Conservation (phyloP, 2,113 vertebrate species). For the Gadus macrocephalus region DNA sequence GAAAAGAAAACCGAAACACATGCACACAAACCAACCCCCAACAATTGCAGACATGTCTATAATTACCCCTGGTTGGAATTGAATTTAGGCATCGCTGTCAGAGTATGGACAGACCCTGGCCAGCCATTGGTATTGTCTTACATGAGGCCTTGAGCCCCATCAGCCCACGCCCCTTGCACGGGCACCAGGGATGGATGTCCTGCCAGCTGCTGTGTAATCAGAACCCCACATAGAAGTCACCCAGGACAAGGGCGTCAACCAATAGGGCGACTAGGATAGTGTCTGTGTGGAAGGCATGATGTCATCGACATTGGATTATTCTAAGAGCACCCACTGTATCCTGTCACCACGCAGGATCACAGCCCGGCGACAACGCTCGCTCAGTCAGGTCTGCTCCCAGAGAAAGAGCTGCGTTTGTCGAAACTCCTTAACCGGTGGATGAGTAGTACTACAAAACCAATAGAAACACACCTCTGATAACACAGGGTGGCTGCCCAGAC, state of each 20-base stretch:
- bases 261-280: background rate
- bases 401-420: too few species aligned
- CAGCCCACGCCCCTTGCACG: slow-evolving; percentile 7
- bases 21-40: background rate
- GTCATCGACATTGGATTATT: too few species aligned
- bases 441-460: too few species aligned
- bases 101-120: slow-evolving; percentile 27
- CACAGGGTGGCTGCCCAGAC: too few species aligned
- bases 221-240: background rate
- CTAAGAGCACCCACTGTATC: too few species aligned
- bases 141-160: slow-evolving; percentile 26
- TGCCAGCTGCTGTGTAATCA: background rate
- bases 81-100: slow-evolving; percentile 32
- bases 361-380: too few species aligned
- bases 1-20: background rate
- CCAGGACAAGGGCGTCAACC: background rate
- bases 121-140: slow-evolving; percentile 52
- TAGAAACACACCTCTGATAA: too few species aligned
- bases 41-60: slow-evolving; percentile 40
- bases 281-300: too few species aligned
- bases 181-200: slow-evolving; percentile 5
- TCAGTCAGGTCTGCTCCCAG: too few species aligned
- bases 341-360: too few species aligned
- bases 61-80: slow-evolving; percentile 54
- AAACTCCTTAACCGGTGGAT: too few species aligned